Evolutionary conservation across 2,113 vertebrate species (phyloP).

Genomic region (Corydoras sp.): DNA sequence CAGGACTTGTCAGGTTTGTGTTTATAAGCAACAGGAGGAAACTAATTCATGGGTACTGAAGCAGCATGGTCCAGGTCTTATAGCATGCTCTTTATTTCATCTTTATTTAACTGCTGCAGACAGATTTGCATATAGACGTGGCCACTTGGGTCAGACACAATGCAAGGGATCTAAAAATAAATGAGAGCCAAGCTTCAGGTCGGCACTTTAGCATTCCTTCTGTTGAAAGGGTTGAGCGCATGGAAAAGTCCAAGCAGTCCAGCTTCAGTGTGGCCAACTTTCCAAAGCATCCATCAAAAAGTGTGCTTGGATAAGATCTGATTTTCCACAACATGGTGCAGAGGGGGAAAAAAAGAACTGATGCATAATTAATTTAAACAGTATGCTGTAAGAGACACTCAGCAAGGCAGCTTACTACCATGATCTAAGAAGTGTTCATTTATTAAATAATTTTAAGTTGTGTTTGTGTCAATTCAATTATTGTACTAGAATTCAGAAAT

Average conservation of each 20-base stretch:
- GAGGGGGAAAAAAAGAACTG: constrained; percentile 6
- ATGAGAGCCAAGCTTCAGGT: constrained; percentile 2
- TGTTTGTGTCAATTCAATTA: no score
- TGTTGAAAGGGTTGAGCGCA: constrained; percentile 35
- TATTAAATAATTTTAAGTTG: no score
- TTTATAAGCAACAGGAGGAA: background rate
- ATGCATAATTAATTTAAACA: constrained; percentile 6
- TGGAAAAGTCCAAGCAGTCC: constrained; percentile 35
- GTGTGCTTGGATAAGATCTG: constrained; percentile 12
- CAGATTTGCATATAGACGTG: constrained; percentile 21
- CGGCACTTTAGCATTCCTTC: constrained; percentile 22
- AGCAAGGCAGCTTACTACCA: background rate
- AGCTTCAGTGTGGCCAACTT: constrained; percentile 30
- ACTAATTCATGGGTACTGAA: no score
- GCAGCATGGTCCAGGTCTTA: no score
- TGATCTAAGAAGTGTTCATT: no score
- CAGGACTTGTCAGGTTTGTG: constrained; percentile 16
- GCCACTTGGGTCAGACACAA: constrained; percentile 9
- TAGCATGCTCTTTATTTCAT: background rate
- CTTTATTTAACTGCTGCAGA: constrained; percentile 23
- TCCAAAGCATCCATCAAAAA: constrained; percentile 40
- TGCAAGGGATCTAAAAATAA: constrained; percentile 34
- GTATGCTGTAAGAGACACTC: background rate
- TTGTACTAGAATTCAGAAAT: no score
- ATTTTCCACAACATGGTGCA: constrained; percentile 22